Percentiles rank a stretch among this genome's conserved stretches.
phyloP scores from a whole-genome alignment of 2,888 invertebrate species.

The Tinea semifulvella region DNA sequence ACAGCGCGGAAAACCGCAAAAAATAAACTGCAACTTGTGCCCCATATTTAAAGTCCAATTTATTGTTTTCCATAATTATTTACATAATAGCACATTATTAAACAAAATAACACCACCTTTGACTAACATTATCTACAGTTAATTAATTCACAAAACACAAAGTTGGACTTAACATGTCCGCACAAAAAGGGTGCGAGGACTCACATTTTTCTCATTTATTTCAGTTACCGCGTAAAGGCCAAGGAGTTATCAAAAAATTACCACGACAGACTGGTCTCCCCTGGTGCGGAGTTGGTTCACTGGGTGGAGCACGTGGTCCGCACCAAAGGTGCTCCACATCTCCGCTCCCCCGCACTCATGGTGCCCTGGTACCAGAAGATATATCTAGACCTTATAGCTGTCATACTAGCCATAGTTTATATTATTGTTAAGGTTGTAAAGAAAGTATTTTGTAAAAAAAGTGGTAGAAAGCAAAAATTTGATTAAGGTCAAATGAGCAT shows the following conservation, averaged over 20 bases:
- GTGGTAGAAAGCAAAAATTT: neutral
- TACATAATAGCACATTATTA: too few species aligned
- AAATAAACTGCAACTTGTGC: too few species aligned
- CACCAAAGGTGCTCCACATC: conserved; percentile 28
- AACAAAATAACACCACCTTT: too few species aligned
- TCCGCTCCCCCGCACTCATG: conserved; percentile 21
- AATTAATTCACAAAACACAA: too few species aligned
- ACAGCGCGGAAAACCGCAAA: too few species aligned
- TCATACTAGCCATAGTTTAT: conserved; percentile 15
- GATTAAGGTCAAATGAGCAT: too few species aligned
- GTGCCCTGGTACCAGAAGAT: conserved; percentile 35
- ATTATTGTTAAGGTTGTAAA: neutral
- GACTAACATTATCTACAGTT: too few species aligned
- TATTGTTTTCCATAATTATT: too few species aligned
- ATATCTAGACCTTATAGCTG: conserved; percentile 31
- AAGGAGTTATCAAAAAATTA: conserved; percentile 33
- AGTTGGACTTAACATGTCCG: too few species aligned
- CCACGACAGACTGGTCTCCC: conserved; percentile 25
- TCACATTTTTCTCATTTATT: too few species aligned
- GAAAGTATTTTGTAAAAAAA: neutral
- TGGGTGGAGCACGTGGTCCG: conserved; percentile 39
- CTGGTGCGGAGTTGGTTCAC: conserved; percentile 28
- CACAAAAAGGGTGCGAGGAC: too few species aligned
- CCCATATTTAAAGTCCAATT: too few species aligned
- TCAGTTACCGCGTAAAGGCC: conserved; percentile 30